These are phyloP conservation scores for Nematopogon swammerdamellus DNA, from an alignment of 2,888 invertebrate species.

Conservation along the genomic window DNA sequence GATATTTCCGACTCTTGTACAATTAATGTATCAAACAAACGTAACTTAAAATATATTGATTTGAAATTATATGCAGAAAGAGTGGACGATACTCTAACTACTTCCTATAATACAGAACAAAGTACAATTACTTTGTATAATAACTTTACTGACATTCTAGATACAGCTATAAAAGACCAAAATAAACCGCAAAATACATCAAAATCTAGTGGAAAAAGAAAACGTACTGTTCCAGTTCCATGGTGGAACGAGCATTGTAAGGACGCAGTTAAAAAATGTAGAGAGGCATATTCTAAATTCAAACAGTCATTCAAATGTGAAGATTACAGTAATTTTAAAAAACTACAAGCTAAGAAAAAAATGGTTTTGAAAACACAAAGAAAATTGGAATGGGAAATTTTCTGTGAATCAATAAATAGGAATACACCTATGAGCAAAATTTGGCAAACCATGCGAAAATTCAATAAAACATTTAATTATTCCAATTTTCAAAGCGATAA, in stretches of 20 bases:
- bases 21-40: neutral
- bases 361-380: neutral
- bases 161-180: neutral
- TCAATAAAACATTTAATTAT: neutral
- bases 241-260: slow-evolving; percentile 2
- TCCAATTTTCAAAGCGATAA: neutral
- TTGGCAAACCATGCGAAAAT: neutral
- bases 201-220: neutral
- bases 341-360: slow-evolving; percentile 2
- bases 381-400: neutral
- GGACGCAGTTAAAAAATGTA: neutral
- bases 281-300: no score
- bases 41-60: slow-evolving; percentile 4
- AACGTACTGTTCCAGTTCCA: neutral
- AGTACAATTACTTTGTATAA: neutral
- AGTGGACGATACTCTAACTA: neutral
- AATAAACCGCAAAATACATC: neutral
- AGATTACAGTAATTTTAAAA: slow-evolving; percentile 1
- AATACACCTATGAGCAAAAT: neutral
- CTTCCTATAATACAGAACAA: neutral
- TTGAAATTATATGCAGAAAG: slow-evolving; percentile 3
- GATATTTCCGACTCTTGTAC: no score
- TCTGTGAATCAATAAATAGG: neutral
- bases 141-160: neutral
- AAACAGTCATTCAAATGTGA: neutral